A percentile compares a stretch with the other conserved stretches of the same genome.
Evolutionary conservation across 2,797 vertebrate species (phyloP).

Genomic region (Alcedo quadribrachys): DNA sequence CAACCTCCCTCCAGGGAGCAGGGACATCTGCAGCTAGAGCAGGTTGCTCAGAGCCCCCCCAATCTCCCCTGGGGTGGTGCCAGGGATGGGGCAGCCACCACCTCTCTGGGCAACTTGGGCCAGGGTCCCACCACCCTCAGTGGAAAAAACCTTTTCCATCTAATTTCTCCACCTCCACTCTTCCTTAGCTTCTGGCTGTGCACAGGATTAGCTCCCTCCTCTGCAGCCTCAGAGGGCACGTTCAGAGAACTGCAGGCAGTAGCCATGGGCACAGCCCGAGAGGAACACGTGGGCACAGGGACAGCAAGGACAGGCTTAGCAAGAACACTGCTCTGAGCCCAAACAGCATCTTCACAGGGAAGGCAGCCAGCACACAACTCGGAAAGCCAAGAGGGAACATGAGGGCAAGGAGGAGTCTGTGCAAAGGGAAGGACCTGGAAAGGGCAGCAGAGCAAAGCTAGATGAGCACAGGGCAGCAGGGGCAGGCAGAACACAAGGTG

Average conservation of each 20-base stretch:
- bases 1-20: not conserved
- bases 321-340: not conserved
- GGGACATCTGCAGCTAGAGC: not conserved
- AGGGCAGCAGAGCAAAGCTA: not conserved
- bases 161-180: not conserved
- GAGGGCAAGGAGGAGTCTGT: not conserved
- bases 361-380: not conserved
- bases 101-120: not conserved
- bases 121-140: not conserved
- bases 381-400: not conserved
- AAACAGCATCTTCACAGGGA: not conserved
- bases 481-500: not conserved
- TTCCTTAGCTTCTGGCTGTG: not conserved
- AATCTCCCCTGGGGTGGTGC: not conserved
- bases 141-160: not conserved
- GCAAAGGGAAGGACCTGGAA: not conserved
- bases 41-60: not conserved
- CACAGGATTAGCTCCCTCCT: not conserved
- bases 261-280: not conserved
- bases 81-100: not conserved
- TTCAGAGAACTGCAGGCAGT: not conserved
- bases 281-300: fast-evolving
- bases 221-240: not conserved
- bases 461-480: fast-evolving
- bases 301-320: not conserved